Conservation (phyloP, 2,888 invertebrate species). For the Oscheius sp. region DNA sequence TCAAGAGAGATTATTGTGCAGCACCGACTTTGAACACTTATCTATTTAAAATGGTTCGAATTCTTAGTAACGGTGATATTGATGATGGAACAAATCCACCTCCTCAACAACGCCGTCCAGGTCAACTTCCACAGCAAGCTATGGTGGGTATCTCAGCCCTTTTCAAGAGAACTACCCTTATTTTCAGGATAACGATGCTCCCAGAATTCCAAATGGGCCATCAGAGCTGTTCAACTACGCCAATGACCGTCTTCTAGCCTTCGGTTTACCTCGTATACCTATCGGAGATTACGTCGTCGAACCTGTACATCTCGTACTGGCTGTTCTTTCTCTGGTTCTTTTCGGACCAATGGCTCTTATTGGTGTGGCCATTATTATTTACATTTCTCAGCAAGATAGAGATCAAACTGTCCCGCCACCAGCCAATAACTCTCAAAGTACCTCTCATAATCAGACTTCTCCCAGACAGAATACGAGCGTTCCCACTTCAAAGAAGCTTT, state of each 20-base stretch:
- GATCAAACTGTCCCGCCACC: constrained; percentile 30
- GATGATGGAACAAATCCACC: neutral
- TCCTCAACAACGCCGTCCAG: neutral
- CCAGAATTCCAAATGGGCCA: neutral
- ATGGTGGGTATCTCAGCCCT: neutral
- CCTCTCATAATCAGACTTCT: neutral
- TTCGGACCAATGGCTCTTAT: constrained; percentile 52
- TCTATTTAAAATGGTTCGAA: constrained; percentile 27
- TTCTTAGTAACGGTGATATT: constrained; percentile 33
- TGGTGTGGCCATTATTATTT: constrained; percentile 38
- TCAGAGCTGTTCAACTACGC: constrained; percentile 22
- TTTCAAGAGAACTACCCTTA: neutral
- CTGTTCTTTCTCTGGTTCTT: constrained; percentile 39
- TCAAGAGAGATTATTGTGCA: neutral
- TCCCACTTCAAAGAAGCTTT: neutral
- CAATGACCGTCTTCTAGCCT: constrained; percentile 40
- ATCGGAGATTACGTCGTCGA: constrained; percentile 44
- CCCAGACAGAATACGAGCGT: neutral
- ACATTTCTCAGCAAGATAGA: constrained; percentile 42
- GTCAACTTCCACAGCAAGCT: neutral
- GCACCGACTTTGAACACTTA: neutral
- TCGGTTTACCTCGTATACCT: constrained; percentile 39
- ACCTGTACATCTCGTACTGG: constrained; percentile 45
- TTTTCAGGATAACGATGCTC: neutral
- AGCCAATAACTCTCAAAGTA: constrained; percentile 12